Evolutionary conservation across 1,140 invertebrate species (phyloP), one percentile per base, ranked within the genome.

Genomic region (Cheumatopsyche charites): DNA sequence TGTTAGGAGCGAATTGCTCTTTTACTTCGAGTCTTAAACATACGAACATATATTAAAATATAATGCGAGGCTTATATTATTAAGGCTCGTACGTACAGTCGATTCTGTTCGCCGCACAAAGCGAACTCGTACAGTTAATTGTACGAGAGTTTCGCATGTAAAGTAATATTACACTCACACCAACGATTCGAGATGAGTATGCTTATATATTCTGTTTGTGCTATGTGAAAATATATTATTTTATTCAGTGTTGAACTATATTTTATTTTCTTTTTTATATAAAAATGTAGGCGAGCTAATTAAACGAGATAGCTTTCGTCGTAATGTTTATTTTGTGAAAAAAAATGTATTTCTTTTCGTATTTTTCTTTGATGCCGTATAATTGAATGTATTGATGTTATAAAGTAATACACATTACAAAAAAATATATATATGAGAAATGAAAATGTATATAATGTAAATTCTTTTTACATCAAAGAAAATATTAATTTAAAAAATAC

Each of bases 1-100:
- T 58, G 55, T 58, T 21, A 58, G 17, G 55, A 58, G 17, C 19
- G 21, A 58, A 58, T 58, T 58, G 55, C 55, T 58, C 55, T 58
- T 58, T 58, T 58, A 58, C 55, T 58, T 58, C 21, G 11, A 23
- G 55, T 9, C 55, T 25, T 49, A 15, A 49, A 49, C 45, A 15
- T 49, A 49, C 17, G 45, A 49, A 49, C 45, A 49, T 49, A 49
- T 49, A 49, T 49, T 49, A 19, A n/a, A 15, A 49, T 49, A 49
- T 15, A 49, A 19, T 19, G 9, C 29, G 29, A 36, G 9, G 29
- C 29, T 36, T 36, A 36, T 36, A 36, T 36, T 36, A 36, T 36
- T 36, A 36, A 36, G 9, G 29, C n/a, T n/a, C 29, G 29, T 36
- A 36, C 9, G 55, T n/a, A n/a, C 9, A 58, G 55, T 58, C 55